A percentile compares a stretch with the other conserved stretches of the same genome.
phyloP scores from a whole-genome alignment of 2,797 vertebrate genomes.

The Poeciliopsis gracilis region DNA sequence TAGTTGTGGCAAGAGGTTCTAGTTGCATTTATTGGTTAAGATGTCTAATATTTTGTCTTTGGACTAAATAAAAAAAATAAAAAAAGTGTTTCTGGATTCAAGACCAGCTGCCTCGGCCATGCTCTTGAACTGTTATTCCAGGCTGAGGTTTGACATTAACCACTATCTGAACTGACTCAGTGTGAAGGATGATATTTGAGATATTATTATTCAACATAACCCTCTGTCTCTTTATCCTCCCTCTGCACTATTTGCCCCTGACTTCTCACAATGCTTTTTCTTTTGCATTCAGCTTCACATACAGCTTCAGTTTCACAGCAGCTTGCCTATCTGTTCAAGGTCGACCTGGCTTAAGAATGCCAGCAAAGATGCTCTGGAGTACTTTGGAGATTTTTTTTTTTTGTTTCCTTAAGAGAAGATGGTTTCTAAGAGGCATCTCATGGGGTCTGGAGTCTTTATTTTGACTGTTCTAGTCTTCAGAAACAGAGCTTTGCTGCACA shows the following conservation, averaged over 20 bases:
- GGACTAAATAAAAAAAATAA: no score
- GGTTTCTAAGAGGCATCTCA: conserved; percentile 40
- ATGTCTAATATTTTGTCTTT: background rate
- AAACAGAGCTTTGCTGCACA: conserved; percentile 9
- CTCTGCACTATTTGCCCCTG: conserved; percentile 18
- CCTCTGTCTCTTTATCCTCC: conserved; percentile 6
- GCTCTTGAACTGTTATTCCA: background rate
- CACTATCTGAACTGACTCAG: background rate
- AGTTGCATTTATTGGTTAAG: background rate
- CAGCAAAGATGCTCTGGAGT: conserved; percentile 26
- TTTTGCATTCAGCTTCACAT: conserved; percentile 22
- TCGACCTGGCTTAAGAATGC: conserved; percentile 37
- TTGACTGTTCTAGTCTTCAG: conserved; percentile 8
- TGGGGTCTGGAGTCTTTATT: conserved; percentile 20
- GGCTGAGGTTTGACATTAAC: conserved; percentile 11
- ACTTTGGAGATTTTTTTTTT: background rate
- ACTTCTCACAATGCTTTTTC: conserved; percentile 25
- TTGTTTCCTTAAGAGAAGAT: conserved; percentile 14
- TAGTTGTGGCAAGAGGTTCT: background rate
- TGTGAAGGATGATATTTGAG: conserved; percentile 8
- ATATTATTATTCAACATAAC: conserved; percentile 6
- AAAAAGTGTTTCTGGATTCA: background rate
- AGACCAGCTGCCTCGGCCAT: background rate
- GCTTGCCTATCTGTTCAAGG: conserved; percentile 55
- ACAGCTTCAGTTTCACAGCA: conserved; percentile 26